Evolutionary conservation across 2,888 invertebrate genomes (phyloP), one percentile per base, ranked within the genome.

Genomic region (Unio delphinus): DNA sequence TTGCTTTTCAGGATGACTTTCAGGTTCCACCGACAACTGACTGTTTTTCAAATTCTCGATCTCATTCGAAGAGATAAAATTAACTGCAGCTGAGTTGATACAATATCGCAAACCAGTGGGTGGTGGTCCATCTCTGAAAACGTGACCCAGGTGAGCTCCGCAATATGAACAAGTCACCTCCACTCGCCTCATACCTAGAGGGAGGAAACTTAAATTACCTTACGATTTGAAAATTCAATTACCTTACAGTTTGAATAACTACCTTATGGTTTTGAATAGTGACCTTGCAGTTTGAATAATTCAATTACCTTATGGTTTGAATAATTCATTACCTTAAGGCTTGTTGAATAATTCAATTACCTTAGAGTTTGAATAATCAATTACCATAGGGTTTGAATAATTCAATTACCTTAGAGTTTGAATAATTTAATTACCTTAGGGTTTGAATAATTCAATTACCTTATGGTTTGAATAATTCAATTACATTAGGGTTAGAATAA

Each of bases 101-200:
- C 90, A 90, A 80, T 86, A 90, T 15, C 90, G 81, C 7, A 87
- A 65, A 3, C 83, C 81, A 7, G 84, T 82, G 17, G 85, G 87
- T 55, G 81, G 80, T 6, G 89, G 88, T 17, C 89, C 90, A 73
- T 90, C 89, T 61, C 88, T 84, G 76, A 89, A 89, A 61, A 89
- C 83, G 73, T 89, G 89, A 6, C 89, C 89, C 6, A 89, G 79
- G 72, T 89, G 89, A 55, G 89, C 82, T 54, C 82, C 81, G 74
- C 89, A 89, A 55, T 85, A 77, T 6, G 83, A 75, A 79, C 89
- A 89, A 45, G 81, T 83, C 23, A 87, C 86, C 69, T 89, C 89
- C 64, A 86, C 80, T 64, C 89, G 73, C 28, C 80, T 75, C 78
- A 85, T 77, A 66, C 88, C 89, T 89, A 45, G 26, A 26, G 20